Evolutionary conservation across 1,140 invertebrate species (phyloP).

Genomic region (Pseudomyrmex cubaensis): DNA sequence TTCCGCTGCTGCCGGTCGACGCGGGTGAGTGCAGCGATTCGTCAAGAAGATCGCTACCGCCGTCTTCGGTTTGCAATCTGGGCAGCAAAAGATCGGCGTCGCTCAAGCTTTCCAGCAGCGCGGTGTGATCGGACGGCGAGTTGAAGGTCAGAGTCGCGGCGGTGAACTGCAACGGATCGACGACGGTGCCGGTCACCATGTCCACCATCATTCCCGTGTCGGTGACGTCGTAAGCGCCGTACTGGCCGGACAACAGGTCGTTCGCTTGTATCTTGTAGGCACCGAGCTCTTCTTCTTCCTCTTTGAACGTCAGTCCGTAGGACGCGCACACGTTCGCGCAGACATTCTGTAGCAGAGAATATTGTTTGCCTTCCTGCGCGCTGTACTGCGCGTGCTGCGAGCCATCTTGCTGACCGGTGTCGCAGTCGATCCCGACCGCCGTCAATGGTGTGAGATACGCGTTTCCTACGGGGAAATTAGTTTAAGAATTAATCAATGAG

Average conservation of each 20-base stretch:
- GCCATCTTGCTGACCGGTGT: conserved; percentile 88
- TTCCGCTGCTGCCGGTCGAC: conserved; percentile 84
- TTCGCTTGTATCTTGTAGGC: conserved; percentile 89
- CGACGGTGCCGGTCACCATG: conserved; percentile 90
- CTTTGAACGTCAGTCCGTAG: conserved; percentile 91
- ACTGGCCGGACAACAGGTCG: conserved; percentile 86
- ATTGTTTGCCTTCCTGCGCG: conserved; percentile 89
- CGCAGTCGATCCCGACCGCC: conserved; percentile 90
- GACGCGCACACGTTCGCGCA: conserved; percentile 89
- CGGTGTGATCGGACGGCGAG: conserved; percentile 89
- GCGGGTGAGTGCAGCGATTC: conserved; percentile 84
- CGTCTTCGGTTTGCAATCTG: conserved; percentile 87
- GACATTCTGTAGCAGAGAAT: conserved; percentile 91
- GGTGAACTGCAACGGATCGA: conserved; percentile 92
- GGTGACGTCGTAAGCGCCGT: conserved; percentile 89
- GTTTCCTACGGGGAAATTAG: conserved; percentile 73
- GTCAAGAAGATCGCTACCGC: conserved; percentile 87
- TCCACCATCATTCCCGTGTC: conserved; percentile 93
- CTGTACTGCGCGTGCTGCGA: conserved; percentile 82
- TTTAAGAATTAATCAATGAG: conserved; percentile 13
- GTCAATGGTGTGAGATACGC: conserved; percentile 87
- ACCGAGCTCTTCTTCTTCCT: conserved; percentile 91
- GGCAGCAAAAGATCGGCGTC: conserved; percentile 92
- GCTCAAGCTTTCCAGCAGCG: conserved; percentile 89
- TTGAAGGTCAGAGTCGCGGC: conserved; percentile 92